Percentiles rank a stretch among this genome's conserved stretches.
These are phyloP conservation scores for Bombus polaris DNA, from an alignment of 1,140 invertebrate species.

Conservation along the genomic window DNA sequence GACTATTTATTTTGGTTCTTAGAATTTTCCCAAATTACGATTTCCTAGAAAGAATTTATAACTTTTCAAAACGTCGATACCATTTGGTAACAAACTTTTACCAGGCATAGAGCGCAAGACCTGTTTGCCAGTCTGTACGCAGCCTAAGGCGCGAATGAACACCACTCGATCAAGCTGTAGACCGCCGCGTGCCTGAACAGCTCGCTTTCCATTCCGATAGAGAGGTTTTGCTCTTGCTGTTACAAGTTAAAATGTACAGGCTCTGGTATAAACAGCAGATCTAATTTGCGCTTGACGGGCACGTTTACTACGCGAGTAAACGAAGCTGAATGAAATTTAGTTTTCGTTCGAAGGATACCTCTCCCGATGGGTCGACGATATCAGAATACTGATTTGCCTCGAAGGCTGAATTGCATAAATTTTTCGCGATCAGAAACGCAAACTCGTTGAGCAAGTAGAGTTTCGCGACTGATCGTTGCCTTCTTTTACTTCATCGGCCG, in stretches of 20 bases:
- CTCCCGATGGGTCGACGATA: constrained; percentile 10
- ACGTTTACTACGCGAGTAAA: constrained; percentile 17
- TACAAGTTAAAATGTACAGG: constrained; percentile 35
- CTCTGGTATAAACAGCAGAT: constrained; percentile 8
- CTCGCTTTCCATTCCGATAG: constrained; percentile 64
- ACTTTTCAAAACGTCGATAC: not conserved
- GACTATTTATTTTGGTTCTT: not conserved
- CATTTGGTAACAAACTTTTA: not conserved
- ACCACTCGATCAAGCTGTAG: constrained; percentile 11
- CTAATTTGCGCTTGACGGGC: not conserved
- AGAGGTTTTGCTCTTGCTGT: constrained; percentile 33
- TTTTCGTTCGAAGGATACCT: constrained; percentile 37
- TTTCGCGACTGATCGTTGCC: not conserved
- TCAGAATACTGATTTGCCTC: constrained; percentile 40
- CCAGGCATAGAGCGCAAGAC: not conserved
- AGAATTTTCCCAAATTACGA: too few relatives aligned
- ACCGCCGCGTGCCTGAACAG: constrained; percentile 18
- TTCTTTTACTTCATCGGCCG: not conserved
- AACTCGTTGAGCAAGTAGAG: constrained; percentile 2
- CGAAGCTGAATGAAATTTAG: constrained; percentile 45
- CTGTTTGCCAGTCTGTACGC: constrained; percentile 16
- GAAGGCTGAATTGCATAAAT: constrained; percentile 44
- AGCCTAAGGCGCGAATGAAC: constrained; percentile 46
- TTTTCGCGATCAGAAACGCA: constrained; percentile 35
- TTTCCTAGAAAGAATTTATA: not conserved